These are phyloP conservation scores for Clarias fuscus DNA, from an alignment of 2,797 vertebrate species.

Conservation along the genomic window DNA sequence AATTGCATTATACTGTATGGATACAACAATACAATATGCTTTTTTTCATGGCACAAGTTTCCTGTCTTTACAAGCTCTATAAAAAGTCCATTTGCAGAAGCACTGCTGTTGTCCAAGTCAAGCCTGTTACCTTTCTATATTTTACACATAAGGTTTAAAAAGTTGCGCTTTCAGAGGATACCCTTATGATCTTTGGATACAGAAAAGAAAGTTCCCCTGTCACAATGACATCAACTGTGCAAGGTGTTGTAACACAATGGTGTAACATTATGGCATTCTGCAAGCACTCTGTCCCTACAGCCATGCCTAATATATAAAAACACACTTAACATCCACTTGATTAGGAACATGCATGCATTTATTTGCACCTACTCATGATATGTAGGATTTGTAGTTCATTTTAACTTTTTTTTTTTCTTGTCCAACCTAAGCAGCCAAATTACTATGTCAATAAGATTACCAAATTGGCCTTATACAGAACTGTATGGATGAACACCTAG, in stretches of 20 bases:
- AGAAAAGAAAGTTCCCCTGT: not conserved
- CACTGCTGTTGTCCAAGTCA: not conserved
- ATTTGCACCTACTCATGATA: too few relatives aligned
- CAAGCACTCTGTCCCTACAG: too few relatives aligned
- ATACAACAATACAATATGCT: conserved; percentile 3
- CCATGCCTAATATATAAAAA: too few relatives aligned
- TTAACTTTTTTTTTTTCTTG: too few relatives aligned
- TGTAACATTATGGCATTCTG: not conserved
- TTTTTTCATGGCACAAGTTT: conserved; percentile 12
- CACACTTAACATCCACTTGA: too few relatives aligned
- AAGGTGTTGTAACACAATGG: not conserved
- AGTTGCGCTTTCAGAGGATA: not conserved
- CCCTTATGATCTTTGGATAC: not conserved
- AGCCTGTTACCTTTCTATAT: not conserved
- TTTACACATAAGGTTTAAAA: not conserved
- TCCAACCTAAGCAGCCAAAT: not conserved
- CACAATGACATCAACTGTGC: not conserved
- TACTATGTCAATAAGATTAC: not conserved
- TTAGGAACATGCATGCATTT: too few relatives aligned
- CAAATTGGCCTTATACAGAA: not conserved
- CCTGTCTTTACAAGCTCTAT: too few relatives aligned
- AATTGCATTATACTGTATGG: conserved; percentile 18
- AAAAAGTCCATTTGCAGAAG: too few relatives aligned
- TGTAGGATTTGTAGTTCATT: too few relatives aligned
- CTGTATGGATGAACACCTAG: not conserved